These are phyloP conservation scores for Anodontia alba DNA, from an alignment of 2,888 invertebrate genomes.

Conservation along the genomic window DNA sequence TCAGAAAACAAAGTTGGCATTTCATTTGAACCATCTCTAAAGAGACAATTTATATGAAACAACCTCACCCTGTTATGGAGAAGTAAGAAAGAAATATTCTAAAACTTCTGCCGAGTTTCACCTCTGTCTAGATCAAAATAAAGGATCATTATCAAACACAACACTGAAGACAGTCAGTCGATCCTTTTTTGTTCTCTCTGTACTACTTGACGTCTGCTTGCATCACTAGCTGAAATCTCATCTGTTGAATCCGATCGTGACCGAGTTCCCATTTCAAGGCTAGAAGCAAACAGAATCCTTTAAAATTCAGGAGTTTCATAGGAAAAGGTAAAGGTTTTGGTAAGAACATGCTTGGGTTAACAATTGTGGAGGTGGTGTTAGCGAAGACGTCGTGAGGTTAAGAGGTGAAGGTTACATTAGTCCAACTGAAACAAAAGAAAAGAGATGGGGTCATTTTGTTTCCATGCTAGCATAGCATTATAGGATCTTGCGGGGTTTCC, in stretches of 20 bases:
- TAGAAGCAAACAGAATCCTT: constrained; percentile 17
- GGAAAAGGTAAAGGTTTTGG: neutral
- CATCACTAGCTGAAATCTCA: neutral
- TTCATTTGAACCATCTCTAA: too few species aligned
- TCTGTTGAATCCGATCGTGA: neutral
- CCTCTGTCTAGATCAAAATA: too few species aligned
- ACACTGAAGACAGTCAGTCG: too few species aligned
- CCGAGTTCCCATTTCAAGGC: neutral
- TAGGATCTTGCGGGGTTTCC: too few species aligned
- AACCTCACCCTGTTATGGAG: too few species aligned
- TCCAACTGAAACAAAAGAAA: constrained; percentile 33
- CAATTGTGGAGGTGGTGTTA: constrained; percentile 13
- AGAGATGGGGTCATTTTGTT: neutral
- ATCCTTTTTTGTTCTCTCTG: too few species aligned
- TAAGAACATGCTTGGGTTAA: constrained; percentile 12
- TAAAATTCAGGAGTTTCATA: neutral
- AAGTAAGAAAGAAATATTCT: too few species aligned
- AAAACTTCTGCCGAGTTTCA: too few species aligned
- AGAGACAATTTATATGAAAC: too few species aligned
- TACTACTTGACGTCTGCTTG: constrained; percentile 5
- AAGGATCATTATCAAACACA: too few species aligned
- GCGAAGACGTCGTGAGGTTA: constrained; percentile 16
- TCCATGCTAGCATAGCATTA: too few species aligned
- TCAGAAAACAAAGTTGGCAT: too few species aligned
- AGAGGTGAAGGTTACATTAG: constrained; percentile 23